phyloP scores from a whole-genome alignment of 2,888 invertebrate genomes.

The Protodeltote pygarga region DNA sequence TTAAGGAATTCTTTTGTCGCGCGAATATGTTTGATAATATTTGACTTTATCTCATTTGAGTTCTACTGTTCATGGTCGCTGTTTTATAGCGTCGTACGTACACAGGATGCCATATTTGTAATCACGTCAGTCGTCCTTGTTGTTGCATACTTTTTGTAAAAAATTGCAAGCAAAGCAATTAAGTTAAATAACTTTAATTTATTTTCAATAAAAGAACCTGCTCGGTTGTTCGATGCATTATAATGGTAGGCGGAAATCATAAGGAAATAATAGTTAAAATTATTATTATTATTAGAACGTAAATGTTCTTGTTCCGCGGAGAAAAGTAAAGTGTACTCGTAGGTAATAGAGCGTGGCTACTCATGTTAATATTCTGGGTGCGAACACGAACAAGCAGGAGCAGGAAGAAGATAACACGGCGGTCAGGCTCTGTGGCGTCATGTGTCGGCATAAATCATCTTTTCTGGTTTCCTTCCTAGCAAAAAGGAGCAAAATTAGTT shows the following conservation, averaged over 20 bases:
- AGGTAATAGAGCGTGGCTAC: constrained; percentile 34
- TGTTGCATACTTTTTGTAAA: constrained; percentile 4
- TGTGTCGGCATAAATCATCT: no score
- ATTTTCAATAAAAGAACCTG: constrained; percentile 20
- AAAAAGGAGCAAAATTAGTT: background rate
- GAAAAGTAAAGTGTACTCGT: constrained; percentile 25
- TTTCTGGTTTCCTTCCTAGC: no score
- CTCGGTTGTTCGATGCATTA: constrained; percentile 15
- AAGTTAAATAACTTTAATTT: constrained; percentile 8
- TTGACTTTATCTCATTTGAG: constrained; percentile 32
- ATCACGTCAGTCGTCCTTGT: constrained; percentile 19
- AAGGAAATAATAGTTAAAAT: constrained; percentile 33
- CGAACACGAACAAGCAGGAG: constrained; percentile 14
- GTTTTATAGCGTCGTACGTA: constrained; percentile 7
- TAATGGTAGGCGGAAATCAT: constrained; percentile 26
- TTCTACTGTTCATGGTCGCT: constrained; percentile 35
- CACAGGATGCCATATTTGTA: constrained; percentile 4
- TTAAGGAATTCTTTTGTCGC: constrained; percentile 57
- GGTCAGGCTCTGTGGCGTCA: constrained; percentile 18
- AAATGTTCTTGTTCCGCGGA: constrained; percentile 31
- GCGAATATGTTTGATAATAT: constrained; percentile 42
- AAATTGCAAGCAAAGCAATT: constrained; percentile 1
- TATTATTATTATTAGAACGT: no score
- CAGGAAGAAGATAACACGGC: constrained; percentile 24
- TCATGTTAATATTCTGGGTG: constrained; percentile 40